A percentile compares a stretch with the other conserved stretches of the same genome.
phyloP scores from a whole-genome alignment of 2,113 vertebrate species.

The Apteryx mantelli region DNA sequence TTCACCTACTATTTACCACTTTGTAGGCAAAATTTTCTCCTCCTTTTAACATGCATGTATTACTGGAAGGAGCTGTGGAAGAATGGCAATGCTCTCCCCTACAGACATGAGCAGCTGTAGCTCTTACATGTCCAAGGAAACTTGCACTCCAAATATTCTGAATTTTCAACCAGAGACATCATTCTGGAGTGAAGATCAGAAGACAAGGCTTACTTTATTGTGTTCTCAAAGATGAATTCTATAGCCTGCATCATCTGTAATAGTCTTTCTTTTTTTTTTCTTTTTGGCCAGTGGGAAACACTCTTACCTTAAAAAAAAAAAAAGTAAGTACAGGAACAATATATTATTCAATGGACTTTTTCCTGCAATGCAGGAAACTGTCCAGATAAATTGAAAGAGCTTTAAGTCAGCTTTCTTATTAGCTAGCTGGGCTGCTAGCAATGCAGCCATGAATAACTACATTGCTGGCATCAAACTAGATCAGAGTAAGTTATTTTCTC shows the following conservation, averaged over 20 bases:
- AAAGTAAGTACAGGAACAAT: not conserved
- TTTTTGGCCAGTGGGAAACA: not conserved
- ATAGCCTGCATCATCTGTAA: not conserved
- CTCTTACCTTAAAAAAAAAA: not conserved
- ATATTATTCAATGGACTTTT: not conserved
- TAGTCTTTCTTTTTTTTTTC: not conserved
- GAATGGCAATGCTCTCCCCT: not conserved
- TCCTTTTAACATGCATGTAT: not conserved
- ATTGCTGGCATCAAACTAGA: not conserved
- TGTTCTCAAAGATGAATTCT: not conserved
- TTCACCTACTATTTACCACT: not conserved
- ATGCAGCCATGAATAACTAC: not conserved
- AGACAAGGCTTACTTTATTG: not conserved
- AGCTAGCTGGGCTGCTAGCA: not conserved
- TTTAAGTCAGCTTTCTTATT: not conserved
- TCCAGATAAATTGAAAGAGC: not conserved
- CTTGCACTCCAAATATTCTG: not conserved
- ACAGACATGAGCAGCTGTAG: not conserved
- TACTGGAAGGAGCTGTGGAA: not conserved
- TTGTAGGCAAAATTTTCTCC: not conserved
- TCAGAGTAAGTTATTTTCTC: not conserved
- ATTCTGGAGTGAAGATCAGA: not conserved
- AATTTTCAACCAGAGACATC: not conserved
- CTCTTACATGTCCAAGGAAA: not conserved
- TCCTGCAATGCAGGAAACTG: not conserved